Conservation (phyloP, 2,888 invertebrate genomes). For the Epinotia nisella region DNA sequence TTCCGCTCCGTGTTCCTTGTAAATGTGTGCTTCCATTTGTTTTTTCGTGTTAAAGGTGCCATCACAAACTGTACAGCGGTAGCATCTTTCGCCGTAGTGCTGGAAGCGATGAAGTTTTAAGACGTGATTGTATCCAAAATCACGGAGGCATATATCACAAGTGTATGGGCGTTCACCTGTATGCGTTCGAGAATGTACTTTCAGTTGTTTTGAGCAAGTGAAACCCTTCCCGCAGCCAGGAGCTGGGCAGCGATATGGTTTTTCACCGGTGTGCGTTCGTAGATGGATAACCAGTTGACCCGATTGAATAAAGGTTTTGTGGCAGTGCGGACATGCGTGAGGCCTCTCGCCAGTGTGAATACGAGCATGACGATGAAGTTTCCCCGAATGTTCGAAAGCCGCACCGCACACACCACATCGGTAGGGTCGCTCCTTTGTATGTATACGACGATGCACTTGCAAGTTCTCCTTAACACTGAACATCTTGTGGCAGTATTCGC, state of each 20-base stretch:
- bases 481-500: constrained; percentile 96
- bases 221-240: constrained; percentile 95
- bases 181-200: constrained; percentile 95
- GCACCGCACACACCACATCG: constrained; percentile 94
- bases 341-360: constrained; percentile 96
- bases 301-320: constrained; percentile 95
- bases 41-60: constrained; percentile 96
- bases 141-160: constrained; percentile 95
- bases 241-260: constrained; percentile 91
- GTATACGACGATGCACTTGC: constrained; percentile 94
- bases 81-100: constrained; percentile 96
- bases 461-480: constrained; percentile 97
- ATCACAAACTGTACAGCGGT: constrained; percentile 96
- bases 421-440: constrained; percentile 96
- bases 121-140: constrained; percentile 96
- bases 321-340: constrained; percentile 94
- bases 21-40: constrained; percentile 94
- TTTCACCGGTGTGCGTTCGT: constrained; percentile 95
- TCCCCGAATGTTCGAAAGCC: constrained; percentile 96
- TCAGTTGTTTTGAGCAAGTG: constrained; percentile 95
- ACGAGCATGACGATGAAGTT: constrained; percentile 94
- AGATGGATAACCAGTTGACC: constrained; percentile 96
- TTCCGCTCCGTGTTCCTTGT: constrained; percentile 84
- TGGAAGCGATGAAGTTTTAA: constrained; percentile 95
- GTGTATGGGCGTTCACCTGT: constrained; percentile 96